Conservation (phyloP, 2,888 invertebrate species). For the Ornithoptera alexandrae region DNA sequence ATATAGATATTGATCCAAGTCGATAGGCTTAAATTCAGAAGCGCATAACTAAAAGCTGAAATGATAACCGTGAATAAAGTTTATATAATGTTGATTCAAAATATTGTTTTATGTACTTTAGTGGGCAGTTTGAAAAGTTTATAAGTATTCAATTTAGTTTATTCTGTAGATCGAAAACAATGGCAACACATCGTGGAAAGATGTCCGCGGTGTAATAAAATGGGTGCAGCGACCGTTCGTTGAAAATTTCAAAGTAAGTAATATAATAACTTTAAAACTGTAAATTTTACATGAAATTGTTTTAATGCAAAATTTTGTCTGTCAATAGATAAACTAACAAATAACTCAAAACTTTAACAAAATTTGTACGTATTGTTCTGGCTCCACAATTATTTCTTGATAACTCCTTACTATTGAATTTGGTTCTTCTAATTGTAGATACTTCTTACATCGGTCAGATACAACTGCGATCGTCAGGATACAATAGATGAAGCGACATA, state of each 20-base stretch:
- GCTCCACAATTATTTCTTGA: neutral
- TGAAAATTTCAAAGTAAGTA: conserved; percentile 39
- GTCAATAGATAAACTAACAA: no score
- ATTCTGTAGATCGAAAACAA: conserved; percentile 50
- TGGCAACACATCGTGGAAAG: conserved; percentile 47
- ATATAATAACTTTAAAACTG: neutral
- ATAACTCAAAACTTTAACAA: no score
- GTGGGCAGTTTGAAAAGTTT: neutral
- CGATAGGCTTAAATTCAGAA: no score
- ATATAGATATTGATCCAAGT: no score
- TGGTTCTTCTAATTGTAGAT: conserved; percentile 10
- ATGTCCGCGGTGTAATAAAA: conserved; percentile 37
- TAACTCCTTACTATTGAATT: neutral
- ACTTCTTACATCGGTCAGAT: conserved; percentile 1
- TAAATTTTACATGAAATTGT: conserved; percentile 4
- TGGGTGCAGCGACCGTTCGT: conserved; percentile 41
- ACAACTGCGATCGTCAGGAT: conserved; percentile 1
- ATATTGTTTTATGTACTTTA: neutral
- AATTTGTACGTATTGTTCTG: neutral
- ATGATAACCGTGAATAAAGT: no score
- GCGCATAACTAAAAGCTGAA: no score
- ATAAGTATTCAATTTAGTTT: neutral
- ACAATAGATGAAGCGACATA: conserved; percentile 22
- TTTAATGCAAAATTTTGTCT: no score
- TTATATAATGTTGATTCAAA: no score